Percentiles rank a stretch among this genome's conserved stretches.
Evolutionary conservation across 2,113 vertebrate genomes (phyloP).

Genomic region (Dendropsophus ebraccatus): DNA sequence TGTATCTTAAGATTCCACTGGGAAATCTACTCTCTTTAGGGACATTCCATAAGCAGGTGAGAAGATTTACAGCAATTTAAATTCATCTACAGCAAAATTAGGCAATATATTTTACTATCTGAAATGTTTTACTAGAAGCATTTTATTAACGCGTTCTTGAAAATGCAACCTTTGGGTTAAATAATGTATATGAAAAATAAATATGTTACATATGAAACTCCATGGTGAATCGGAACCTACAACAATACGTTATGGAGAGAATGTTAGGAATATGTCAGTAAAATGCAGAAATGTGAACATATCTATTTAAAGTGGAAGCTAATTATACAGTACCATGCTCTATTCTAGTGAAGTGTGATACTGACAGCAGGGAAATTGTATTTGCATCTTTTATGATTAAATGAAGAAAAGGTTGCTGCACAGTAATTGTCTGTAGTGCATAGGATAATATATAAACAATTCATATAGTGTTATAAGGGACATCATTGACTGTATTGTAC

Average conservation of each 20-base stretch:
- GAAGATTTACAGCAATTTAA: not conserved
- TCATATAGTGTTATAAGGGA: not conserved
- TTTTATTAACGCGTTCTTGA: not conserved
- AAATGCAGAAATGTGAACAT: not conserved
- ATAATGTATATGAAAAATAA: not conserved
- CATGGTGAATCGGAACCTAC: not conserved
- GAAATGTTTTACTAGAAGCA: not conserved
- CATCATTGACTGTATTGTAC: not conserved
- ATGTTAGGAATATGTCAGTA: not conserved
- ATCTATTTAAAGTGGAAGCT: slow-evolving; percentile 35
- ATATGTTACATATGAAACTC: not conserved
- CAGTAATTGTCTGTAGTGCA: not conserved
- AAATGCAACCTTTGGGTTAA: not conserved
- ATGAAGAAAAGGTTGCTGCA: not conserved
- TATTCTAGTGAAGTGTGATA: slow-evolving; percentile 58
- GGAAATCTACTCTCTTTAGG: not conserved
- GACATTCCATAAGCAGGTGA: not conserved
- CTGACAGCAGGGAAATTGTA: not conserved
- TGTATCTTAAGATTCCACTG: not conserved
- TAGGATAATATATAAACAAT: not conserved
- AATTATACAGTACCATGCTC: slow-evolving; percentile 10
- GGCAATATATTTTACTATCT: not conserved
- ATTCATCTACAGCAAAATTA: not conserved
- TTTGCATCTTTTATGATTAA: slow-evolving; percentile 7
- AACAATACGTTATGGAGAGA: not conserved